Evolutionary conservation across 2,797 vertebrate genomes (phyloP).

Genomic region (Heliangelus exortis): DNA sequence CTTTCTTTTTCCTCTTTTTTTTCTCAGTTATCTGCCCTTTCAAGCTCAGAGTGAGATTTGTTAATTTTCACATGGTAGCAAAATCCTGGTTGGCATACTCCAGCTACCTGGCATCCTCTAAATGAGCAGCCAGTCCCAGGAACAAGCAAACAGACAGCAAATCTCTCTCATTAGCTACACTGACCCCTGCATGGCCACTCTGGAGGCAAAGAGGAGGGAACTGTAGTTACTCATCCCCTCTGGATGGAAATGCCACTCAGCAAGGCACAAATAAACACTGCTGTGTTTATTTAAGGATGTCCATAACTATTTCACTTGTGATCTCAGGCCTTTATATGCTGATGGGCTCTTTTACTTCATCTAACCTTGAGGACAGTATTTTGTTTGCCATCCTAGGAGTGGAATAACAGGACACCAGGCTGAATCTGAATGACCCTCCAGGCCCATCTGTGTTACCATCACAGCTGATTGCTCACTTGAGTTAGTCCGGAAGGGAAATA

Average conservation of each 20-base stretch:
- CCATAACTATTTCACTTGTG: neutral
- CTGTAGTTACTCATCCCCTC: neutral
- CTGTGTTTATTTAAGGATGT: neutral
- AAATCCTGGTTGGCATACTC: conserved; percentile 12
- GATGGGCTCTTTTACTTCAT: neutral
- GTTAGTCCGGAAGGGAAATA: neutral
- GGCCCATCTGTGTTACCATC: neutral
- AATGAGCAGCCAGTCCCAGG: neutral
- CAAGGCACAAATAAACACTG: neutral
- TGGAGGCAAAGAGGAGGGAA: neutral
- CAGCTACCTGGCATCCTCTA: conserved; percentile 8
- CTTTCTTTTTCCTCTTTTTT: neutral
- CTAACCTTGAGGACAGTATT: neutral
- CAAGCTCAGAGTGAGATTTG: conserved; percentile 16
- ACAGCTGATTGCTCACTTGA: neutral
- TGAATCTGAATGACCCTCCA: neutral
- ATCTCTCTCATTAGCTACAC: neutral
- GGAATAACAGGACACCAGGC: neutral
- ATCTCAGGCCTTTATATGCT: neutral
- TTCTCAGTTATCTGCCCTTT: conserved; percentile 13
- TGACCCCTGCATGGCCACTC: neutral
- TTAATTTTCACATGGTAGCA: conserved; percentile 35
- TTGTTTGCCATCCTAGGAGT: neutral
- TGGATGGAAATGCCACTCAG: neutral
- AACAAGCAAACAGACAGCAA: neutral